A percentile compares a stretch with the other conserved stretches of the same genome.
phyloP scores from a whole-genome alignment of 2,888 invertebrate genomes.

The Hymenopus coronatus region DNA sequence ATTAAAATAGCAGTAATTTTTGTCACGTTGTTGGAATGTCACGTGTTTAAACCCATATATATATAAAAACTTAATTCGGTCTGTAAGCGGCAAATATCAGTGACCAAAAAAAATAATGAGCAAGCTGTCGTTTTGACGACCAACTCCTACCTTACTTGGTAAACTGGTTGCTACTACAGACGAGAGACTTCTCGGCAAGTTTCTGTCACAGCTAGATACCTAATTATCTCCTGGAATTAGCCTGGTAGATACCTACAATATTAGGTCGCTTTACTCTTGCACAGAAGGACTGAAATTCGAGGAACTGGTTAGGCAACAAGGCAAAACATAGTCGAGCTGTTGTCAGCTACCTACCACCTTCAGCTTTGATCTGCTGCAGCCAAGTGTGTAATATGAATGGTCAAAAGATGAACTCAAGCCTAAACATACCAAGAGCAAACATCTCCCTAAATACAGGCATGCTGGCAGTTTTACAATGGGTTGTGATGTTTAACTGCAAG shows the following conservation, averaged over 20 bases:
- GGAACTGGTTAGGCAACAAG: background rate
- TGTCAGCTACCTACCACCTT: background rate
- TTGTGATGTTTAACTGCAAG: too few relatives aligned
- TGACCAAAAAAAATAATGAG: background rate
- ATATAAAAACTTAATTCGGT: background rate
- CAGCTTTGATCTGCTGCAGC: background rate
- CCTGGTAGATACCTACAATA: background rate
- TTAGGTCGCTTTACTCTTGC: background rate
- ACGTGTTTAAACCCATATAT: background rate
- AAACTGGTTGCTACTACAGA: background rate
- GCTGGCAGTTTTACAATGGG: too few relatives aligned
- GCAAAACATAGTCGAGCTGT: background rate
- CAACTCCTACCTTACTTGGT: background rate
- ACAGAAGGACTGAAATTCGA: background rate
- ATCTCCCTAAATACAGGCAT: too few relatives aligned
- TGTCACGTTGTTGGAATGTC: too few relatives aligned
- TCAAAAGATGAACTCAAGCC: background rate
- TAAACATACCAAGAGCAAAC: background rate
- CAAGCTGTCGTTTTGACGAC: background rate
- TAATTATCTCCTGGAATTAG: background rate
- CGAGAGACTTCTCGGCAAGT: background rate
- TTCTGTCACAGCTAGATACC: background rate
- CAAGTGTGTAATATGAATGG: background rate
- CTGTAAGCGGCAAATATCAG: background rate
- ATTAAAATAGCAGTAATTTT: too few relatives aligned